Evolutionary conservation across 2,888 invertebrate species (phyloP), one percentile per base, ranked within the genome.

Genomic region (Drosophila mayaguana): DNA sequence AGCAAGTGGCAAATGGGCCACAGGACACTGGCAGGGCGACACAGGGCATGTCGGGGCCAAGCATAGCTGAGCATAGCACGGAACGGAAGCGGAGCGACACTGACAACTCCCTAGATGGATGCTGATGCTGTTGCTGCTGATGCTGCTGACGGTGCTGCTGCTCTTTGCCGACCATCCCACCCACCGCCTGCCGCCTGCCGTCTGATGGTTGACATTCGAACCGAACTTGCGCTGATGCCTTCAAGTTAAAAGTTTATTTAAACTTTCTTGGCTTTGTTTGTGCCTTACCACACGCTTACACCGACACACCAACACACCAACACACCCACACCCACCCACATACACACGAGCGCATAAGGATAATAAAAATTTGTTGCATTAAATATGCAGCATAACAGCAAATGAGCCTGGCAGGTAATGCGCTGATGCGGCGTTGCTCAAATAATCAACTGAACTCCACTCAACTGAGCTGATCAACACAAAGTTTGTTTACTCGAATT

Each of bases 401-500:
- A 88, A 84, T 85, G 88, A 84, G 75, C 56, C 80, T 68, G 75
- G 51, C 75, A 72, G 61, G 55, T 62, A 61, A 64, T 48, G 51
- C 46, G 59, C 40, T 45, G 57, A 40, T 34, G 50, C 64, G 67
- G 36, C 51, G 48, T 32, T 42, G 79, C 63, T 54, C 34, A 64
- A 68, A 78, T 74, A 74, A 78, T 77, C 72, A 79, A 79, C 70
- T 59, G 55, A 63, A 18, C 63, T 60, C 50, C 18, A 36, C 48
- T 70, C 38, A 57, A 48, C 73, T 43, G 60, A 67, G 67, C 75
- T 78, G 79, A 83, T 80, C 75, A 72, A 60, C 69, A 64, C 59
- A 72, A 79, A 77, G 73, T 83, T 77, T 73, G 78, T 84, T 87
- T 89, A 89, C 89, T 87, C 86, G 87, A 89, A 86, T 89, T 86